Conservation (phyloP, 2,888 invertebrate genomes). For the Mythimna impura region DNA sequence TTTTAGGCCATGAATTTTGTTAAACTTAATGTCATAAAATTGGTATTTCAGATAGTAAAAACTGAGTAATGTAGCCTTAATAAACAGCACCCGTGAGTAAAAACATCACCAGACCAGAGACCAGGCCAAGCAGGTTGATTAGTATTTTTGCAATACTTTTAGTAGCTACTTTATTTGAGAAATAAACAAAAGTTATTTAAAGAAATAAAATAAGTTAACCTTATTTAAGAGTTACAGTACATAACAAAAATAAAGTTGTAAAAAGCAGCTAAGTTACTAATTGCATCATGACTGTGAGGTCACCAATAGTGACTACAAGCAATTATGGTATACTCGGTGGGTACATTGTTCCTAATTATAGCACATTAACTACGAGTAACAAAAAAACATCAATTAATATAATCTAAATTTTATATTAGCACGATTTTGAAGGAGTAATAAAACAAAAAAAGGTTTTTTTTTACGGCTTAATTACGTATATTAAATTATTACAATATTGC, state of each 20-base stretch:
- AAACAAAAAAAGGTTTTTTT: slow-evolving; percentile 31
- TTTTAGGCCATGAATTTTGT: neutral
- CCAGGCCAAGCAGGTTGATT: too few relatives aligned
- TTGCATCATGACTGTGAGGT: neutral
- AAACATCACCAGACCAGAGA: too few relatives aligned
- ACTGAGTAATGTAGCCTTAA: too few relatives aligned
- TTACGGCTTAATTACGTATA: slow-evolving; percentile 47
- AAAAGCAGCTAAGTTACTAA: neutral
- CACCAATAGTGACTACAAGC: neutral
- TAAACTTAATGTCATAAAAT: neutral
- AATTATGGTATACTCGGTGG: neutral
- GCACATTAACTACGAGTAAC: neutral
- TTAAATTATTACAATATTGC: slow-evolving; percentile 56
- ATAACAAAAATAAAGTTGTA: neutral
- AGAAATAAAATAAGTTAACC: too few relatives aligned
- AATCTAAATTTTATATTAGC: neutral
- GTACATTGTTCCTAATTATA: too few relatives aligned
- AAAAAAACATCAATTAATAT: neutral
- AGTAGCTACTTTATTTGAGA: too few relatives aligned
- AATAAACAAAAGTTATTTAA: too few relatives aligned
- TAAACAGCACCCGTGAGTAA: too few relatives aligned
- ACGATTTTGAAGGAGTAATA: slow-evolving; percentile 10
- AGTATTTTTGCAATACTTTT: too few relatives aligned
- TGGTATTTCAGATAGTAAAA: too few relatives aligned
- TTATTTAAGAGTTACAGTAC: too few relatives aligned